These are phyloP conservation scores for Halesus radiatus DNA, from an alignment of 1,140 invertebrate species.

Conservation along the genomic window DNA sequence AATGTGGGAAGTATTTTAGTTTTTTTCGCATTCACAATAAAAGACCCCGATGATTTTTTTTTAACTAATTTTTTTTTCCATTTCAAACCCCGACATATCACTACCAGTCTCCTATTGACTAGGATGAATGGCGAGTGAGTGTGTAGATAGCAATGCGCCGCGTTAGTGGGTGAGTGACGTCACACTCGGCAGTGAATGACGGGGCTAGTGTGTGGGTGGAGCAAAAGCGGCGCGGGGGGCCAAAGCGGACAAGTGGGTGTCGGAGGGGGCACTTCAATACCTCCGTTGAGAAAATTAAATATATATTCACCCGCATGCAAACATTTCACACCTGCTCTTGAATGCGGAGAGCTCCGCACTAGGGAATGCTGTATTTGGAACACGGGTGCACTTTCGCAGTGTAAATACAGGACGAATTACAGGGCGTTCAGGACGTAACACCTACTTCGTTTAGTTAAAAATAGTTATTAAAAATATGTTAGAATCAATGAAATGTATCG, in stretches of 20 bases:
- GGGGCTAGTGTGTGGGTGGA: background rate
- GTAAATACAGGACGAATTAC: conserved; percentile 6
- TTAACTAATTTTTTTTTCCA: too few species aligned
- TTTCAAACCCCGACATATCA: too few species aligned
- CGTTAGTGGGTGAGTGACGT: too few species aligned
- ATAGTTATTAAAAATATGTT: too few species aligned
- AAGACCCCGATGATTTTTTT: too few species aligned
- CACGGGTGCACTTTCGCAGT: conserved; percentile 9
- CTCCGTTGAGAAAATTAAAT: conserved; percentile 50
- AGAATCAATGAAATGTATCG: too few species aligned
- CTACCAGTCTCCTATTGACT: too few species aligned
- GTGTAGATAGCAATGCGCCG: background rate
- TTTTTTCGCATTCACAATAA: too few species aligned
- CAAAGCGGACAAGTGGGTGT: background rate
- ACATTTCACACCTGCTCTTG: conserved; percentile 46
- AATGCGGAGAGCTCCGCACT: conserved; percentile 3
- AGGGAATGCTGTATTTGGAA: background rate
- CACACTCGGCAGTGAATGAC: too few species aligned
- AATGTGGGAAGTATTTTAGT: too few species aligned
- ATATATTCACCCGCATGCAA: conserved; percentile 52
- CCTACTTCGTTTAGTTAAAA: too few species aligned
- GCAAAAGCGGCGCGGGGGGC: background rate
- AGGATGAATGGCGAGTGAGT: background rate
- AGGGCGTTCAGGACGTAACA: background rate
- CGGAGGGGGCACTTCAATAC: conserved; percentile 1